Base-by-base conservation (phyloP, 2,797 vertebrate species). In the Limnodromus scolopaceus region DNA sequence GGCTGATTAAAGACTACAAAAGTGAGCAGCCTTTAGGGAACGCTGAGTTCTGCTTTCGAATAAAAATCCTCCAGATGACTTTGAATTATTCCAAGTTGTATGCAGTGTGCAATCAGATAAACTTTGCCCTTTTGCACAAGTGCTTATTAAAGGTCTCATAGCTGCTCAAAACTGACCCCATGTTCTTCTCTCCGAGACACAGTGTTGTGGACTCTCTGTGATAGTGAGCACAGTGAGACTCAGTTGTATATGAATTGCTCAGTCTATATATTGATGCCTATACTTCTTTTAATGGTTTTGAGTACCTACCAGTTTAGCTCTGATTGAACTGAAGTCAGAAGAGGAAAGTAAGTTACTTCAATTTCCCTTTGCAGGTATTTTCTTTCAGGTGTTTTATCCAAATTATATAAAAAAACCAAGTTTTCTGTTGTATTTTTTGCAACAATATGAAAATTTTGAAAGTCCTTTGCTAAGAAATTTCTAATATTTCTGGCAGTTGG, bases 121-220 rank as follows among this genome's bases (percentile, higher is more conserved):
- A 57, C 65, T 27, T 30, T 36, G 17, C 16, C 12, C 10, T 64
- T 66, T 10, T 57, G 60, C 27, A 18, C 5, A 6, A 3, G 48
- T 34, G 6, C 24, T 15, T 38, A 6, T 17, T 66, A 20, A 36
- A n/a, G 22, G 25, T 51, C 25, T 57, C 0, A 2, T 34, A 43
- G 48, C 54, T 38, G 34, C 38, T 45, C 48, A 36, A 2, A 66
- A 19, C 58, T 5, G 11, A 51, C n/a, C 57, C 18, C 1, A 2
- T 0, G 2, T 55, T 38, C 17, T 38, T 64, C 38, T 61, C 10
- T 7, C 30, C 3, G 1, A 28, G 57, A 10, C 25, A 2, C 1
- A 2, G 43, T 1, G 0, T 9, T 9, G 38, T 6, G 32, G 53
- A 19, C 2, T 24, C 5, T 16, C 9, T 64, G 32, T 39, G 54